phyloP scores from a whole-genome alignment of 2,888 invertebrate genomes.

The Hypercompe scribonia region DNA sequence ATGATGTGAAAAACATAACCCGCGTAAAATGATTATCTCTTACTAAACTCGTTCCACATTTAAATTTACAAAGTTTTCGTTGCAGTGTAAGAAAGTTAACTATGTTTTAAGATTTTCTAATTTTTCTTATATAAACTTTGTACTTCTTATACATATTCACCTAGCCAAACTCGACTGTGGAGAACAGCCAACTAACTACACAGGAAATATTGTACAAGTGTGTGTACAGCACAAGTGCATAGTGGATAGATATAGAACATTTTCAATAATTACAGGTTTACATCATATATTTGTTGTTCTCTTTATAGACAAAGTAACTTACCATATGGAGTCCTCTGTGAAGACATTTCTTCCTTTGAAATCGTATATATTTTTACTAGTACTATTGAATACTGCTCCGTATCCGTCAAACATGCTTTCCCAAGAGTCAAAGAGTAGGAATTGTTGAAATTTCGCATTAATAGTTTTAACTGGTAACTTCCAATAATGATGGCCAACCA shows the following conservation, averaged over 20 bases:
- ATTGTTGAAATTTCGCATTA: slow-evolving; percentile 61
- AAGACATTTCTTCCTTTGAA: slow-evolving; percentile 71
- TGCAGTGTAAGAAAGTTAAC: too few relatives aligned
- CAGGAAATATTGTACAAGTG: too few relatives aligned
- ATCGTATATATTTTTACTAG: slow-evolving; percentile 64
- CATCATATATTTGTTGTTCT: background rate
- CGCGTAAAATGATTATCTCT: too few relatives aligned
- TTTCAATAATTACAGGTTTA: background rate
- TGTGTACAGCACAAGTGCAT: too few relatives aligned
- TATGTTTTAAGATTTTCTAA: background rate
- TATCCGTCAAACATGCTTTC: slow-evolving; percentile 68
- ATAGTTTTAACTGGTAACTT: slow-evolving; percentile 53
- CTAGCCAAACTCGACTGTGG: too few relatives aligned
- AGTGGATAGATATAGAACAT: background rate
- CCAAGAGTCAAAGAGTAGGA: slow-evolving; percentile 74
- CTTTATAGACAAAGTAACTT: too few relatives aligned
- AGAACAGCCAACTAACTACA: too few relatives aligned
- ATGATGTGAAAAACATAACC: too few relatives aligned
- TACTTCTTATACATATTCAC: too few relatives aligned
- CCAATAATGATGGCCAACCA: slow-evolving; percentile 41
- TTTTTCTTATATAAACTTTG: background rate
- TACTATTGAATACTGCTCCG: slow-evolving; percentile 47
- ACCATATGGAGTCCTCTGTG: slow-evolving; percentile 52
- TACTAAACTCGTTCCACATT: too few relatives aligned
- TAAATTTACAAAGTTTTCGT: too few relatives aligned